Percentiles rank a stretch among this genome's conserved stretches.
phyloP scores from a whole-genome alignment of 2,888 invertebrate genomes.

The Pterostichus niger region DNA sequence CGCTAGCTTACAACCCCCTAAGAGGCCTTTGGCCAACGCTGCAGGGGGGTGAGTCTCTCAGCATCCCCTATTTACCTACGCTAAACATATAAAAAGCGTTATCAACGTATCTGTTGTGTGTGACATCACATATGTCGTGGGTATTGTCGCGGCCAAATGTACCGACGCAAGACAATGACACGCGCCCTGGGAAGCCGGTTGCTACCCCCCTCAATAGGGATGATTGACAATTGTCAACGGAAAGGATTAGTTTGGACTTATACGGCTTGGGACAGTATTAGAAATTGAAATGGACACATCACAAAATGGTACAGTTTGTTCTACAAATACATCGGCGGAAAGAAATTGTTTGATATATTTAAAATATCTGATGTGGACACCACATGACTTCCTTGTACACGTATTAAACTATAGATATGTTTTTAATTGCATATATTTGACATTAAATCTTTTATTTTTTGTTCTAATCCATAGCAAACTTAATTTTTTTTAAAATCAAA shows the following conservation, averaged over 20 bases:
- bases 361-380: too few species aligned
- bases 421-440: too few species aligned
- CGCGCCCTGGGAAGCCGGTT: constrained; percentile 2
- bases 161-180: constrained; percentile 48
- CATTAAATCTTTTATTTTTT: too few species aligned
- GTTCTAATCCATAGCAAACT: too few species aligned
- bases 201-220: constrained; percentile 1
- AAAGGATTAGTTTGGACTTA: too few species aligned
- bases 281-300: too few species aligned
- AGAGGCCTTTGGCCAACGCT: background rate
- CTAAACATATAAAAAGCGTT: constrained; percentile 58
- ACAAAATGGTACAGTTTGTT: too few species aligned
- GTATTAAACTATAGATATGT: too few species aligned
- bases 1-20: constrained; percentile 53
- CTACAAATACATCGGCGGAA: too few species aligned
- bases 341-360: too few species aligned
- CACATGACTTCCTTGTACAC: too few species aligned
- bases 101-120: constrained; percentile 56
- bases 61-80: constrained; percentile 63
- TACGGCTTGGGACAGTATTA: background rate
- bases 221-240: constrained; percentile 55
- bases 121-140: constrained; percentile 65
- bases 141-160: constrained; percentile 59
- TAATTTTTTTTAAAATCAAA: too few species aligned
- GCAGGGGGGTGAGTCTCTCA: constrained; percentile 65